Base-by-base conservation (phyloP, 2,888 invertebrate species). In the Marronus borbonicus region DNA sequence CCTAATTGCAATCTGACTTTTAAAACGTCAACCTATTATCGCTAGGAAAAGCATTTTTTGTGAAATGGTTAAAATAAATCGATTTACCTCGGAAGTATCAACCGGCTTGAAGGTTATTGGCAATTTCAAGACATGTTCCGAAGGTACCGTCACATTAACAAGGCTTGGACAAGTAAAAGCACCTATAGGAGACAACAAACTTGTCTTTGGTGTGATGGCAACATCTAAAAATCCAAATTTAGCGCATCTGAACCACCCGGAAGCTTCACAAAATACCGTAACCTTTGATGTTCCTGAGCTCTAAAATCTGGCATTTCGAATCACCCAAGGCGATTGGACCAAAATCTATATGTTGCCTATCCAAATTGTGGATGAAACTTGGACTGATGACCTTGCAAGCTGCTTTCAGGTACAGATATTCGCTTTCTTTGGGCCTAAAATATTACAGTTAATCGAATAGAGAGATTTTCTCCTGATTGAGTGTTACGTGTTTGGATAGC, bases 241-340 rank as follows among this genome's bases (percentile, higher is more conserved):
- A 24, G 10, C 7, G 8, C 4, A 24, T n/a, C 7, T 64, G 5
- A 8, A 7, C 5, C 31, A 36, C 31, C 31, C 31, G 5, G 31
- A 31, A 24, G n/a, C 39, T n/a, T 12, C 24, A 50, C 58, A 76
- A n/a, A 28, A 14, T 68, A 20, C 1, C 24, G 24, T 24, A 24
- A 85, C 85, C 65, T 80, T 82, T 78, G 28, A 85, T 82, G 58
- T 85, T 85, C 70, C 83, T 81, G 14, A 85, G 65, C 0, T 80
- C 81, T 10, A 85, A 78, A 1, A 82, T 78, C 50, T 79, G 81
- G 50, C 80, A 82, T 4, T 31, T 20, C 3, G 78, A 78, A 58
- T 68, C 78, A n/a, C 84, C 84, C 20, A 85, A 55, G 5, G 80
- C 52, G 0, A 81, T 80, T 2, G 74, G 68, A 1, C 85, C 85